These are phyloP conservation scores for Leiothrix lutea DNA, from an alignment of 2,113 vertebrate genomes.

Conservation along the genomic window DNA sequence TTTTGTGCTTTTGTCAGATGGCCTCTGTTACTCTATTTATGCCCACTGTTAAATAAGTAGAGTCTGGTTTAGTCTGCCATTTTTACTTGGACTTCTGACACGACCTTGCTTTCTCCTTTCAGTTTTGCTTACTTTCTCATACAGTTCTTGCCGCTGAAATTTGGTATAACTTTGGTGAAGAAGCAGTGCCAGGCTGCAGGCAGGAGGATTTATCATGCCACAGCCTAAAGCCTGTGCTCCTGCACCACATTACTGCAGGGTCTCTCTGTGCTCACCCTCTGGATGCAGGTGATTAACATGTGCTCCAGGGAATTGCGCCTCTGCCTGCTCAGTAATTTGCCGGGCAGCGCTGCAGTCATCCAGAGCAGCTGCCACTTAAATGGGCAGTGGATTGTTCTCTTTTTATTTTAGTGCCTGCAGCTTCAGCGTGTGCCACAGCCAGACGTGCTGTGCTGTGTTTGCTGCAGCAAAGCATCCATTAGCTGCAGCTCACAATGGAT, in stretches of 20 bases:
- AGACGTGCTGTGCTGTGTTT: neutral
- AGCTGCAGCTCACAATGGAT: neutral
- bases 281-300: conserved; percentile 22
- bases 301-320: conserved; percentile 6
- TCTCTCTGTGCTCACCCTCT: conserved; percentile 32
- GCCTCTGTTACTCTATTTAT: neutral
- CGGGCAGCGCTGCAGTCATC: conserved; percentile 30
- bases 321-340: conserved; percentile 58
- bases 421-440: neutral
- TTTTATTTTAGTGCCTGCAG: conserved; percentile 11
- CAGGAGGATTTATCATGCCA: neutral
- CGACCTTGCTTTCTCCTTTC: neutral
- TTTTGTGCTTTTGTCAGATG: neutral
- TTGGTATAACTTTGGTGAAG: neutral
- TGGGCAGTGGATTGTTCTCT: conserved; percentile 14
- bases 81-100: neutral
- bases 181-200: neutral
- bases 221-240: neutral
- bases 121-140: neutral
- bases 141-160: neutral
- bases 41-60: neutral
- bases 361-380: conserved; percentile 32
- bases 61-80: neutral
- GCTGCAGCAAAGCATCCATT: neutral
- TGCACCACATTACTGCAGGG: neutral